A percentile compares a stretch with the other conserved stretches of the same genome.
Evolutionary conservation across 2,113 vertebrate genomes (phyloP).

Genomic region (Panthera leo): DNA sequence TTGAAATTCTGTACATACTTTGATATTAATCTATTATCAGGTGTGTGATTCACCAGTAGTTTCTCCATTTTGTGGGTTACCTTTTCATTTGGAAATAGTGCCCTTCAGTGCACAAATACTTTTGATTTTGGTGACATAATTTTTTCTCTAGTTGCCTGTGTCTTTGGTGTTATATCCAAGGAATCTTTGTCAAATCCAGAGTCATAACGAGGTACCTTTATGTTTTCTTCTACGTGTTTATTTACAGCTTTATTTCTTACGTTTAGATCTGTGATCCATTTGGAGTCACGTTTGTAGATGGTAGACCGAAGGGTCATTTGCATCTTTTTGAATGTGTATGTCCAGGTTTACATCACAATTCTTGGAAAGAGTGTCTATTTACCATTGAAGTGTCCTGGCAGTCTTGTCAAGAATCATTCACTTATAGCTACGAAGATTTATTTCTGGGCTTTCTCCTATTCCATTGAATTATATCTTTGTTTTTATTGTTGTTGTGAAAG

Average conservation of each 20-base stretch:
- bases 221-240: neutral
- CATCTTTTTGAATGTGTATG: neutral
- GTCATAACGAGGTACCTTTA: neutral
- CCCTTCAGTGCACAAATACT: neutral
- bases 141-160: neutral
- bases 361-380: neutral
- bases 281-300: neutral
- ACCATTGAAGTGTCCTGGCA: neutral
- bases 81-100: neutral
- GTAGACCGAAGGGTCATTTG: neutral
- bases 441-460: neutral
- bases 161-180: neutral
- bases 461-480: neutral
- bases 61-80: neutral
- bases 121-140: neutral
- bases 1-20: neutral
- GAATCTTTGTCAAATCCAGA: neutral
- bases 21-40: neutral
- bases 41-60: neutral
- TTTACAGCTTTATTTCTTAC: neutral
- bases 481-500: neutral
- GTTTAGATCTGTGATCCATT: neutral
- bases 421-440: neutral
- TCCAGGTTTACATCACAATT: neutral
- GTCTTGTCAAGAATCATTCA: neutral